Evolutionary conservation across 2,888 invertebrate genomes (phyloP), one percentile per base, ranked within the genome.

Genomic region (Drosophila hamatofila): DNA sequence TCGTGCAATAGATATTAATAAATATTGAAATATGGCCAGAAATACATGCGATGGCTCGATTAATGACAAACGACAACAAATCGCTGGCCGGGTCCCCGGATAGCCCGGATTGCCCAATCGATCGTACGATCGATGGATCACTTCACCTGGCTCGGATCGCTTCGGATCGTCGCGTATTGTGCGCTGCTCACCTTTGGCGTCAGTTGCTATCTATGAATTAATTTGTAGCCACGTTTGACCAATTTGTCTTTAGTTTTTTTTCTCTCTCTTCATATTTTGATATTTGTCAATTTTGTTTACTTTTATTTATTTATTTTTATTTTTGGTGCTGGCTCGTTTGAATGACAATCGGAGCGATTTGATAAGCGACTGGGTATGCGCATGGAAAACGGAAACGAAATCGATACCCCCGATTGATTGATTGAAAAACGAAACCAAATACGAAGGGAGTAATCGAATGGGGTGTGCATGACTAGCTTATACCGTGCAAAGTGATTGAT

Each of bases 11-110:
- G 79, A 71, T 81, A 81, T 81, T 77, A 73, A 81, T 81, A 80
- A 78, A 66, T 71, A 74, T 75, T 74, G 71, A 79, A 76, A 64
- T 77, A 78, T 73, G 70, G 63, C 46, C 46, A 63, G 52, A 63
- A 66, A 75, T 44, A 63, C 63, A 51, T 59, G 61, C 68, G 71
- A 56, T 54, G 67, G 42, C 16, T 54, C 75, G 71, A 78, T 75
- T 72, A 75, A 78, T 81, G 80, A 80, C 85, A 85, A 85, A 86
- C 81, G 83, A 80, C 78, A 62, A 80, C 77, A 76, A 81, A 83
- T 83, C 75, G 75, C 56, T 80, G 70, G 70, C 73, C 80, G 63
- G 23, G 52, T 35, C 52, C n/a, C n/a, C n/a, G n/a, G n/a, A n/a
- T n/a, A n/a, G n/a, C n/a, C 35, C 35, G 52, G 5, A 70, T 80